phyloP scores from a whole-genome alignment of 2,113 vertebrate species.

The Xiphias gladius region DNA sequence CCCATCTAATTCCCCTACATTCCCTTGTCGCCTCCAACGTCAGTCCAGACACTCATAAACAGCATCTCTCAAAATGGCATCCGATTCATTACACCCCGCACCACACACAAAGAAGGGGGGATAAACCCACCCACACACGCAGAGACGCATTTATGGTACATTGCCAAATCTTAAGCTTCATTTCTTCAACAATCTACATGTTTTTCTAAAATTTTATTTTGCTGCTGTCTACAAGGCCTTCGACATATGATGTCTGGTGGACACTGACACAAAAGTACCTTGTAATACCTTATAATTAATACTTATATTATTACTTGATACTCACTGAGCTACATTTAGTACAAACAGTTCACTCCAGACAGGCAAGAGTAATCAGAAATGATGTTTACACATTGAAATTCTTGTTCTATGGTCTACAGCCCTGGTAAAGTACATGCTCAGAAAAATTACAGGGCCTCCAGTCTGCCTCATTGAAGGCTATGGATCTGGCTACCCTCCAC shows the following conservation, averaged over 20 bases:
- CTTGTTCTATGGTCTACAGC: neutral
- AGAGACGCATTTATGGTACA: slow-evolving; percentile 1
- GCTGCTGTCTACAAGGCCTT: slow-evolving; percentile 1
- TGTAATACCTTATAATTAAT: neutral
- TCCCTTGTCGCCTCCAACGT: slow-evolving; percentile 62
- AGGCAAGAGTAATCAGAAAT: slow-evolving; percentile 8
- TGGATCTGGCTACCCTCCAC: neutral
- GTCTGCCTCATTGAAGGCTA: neutral
- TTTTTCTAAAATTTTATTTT: slow-evolving; percentile 32
- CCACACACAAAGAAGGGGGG: slow-evolving; percentile 34
- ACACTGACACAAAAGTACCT: neutral
- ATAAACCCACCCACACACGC: neutral
- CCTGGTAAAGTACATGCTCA: neutral
- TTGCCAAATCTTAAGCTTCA: slow-evolving; percentile 38
- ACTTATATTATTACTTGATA: neutral
- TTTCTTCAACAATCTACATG: slow-evolving; percentile 23
- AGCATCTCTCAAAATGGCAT: slow-evolving; percentile 70
- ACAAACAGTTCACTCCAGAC: too few species aligned
- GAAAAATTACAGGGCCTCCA: neutral
- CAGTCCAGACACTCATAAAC: slow-evolving; percentile 65
- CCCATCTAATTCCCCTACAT: slow-evolving; percentile 68
- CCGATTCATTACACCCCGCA: slow-evolving; percentile 70
- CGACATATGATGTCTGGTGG: neutral
- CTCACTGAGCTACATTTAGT: neutral
- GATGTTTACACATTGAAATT: neutral